Base-by-base conservation (phyloP, 1,140 invertebrate genomes). In the Metopolophium dirhodum region DNA sequence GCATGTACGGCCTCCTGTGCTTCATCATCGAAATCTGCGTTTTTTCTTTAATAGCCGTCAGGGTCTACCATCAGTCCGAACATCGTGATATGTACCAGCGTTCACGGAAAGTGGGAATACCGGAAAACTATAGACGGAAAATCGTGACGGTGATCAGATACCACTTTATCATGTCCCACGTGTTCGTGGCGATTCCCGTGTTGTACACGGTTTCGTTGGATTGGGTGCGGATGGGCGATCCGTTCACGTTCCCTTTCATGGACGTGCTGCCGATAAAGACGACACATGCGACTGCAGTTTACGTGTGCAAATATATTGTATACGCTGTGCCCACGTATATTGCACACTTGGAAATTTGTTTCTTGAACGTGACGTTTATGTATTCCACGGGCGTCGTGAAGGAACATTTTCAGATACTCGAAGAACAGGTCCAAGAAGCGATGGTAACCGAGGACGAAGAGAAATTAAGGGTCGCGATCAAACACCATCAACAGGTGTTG, bases 161-260 rank as follows among this genome's bases (percentile, higher is more conserved):
- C 30, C n/a, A 77, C 14, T 4, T 77, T 0, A 1, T 18, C 11
- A 1, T 18, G 11, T 0, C 68, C 0, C 11, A n/a, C 14, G 23
- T 77, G 30, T 6, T 77, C 68, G n/a, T 30, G n/a, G 68, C 18
- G 0, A 0, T 30, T 18, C 3, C 30, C 30, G 9, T 18, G 11
- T 18, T n/a, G 30, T 77, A 77, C 68, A 82, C 35, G 18, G 22
- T 37, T 37, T 82, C 7, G 4, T 7, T 37, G 6, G 77, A 82
- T 22, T 22, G n/a, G 77, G 77, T 37, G 77, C n/a, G 22, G 35
- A 82, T 82, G 20, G 77, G 77, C 18, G 77, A 82, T 37, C 77
- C n/a, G 7, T 82, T 82, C 35, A 82, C 77, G 35, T 82, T 82
- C 35, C 77, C 77, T 7, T 82, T 82, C 77, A 3, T 22, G n/a